Evolutionary conservation across 2,888 invertebrate species (phyloP).

Genomic region (Harpalus rufipes): DNA sequence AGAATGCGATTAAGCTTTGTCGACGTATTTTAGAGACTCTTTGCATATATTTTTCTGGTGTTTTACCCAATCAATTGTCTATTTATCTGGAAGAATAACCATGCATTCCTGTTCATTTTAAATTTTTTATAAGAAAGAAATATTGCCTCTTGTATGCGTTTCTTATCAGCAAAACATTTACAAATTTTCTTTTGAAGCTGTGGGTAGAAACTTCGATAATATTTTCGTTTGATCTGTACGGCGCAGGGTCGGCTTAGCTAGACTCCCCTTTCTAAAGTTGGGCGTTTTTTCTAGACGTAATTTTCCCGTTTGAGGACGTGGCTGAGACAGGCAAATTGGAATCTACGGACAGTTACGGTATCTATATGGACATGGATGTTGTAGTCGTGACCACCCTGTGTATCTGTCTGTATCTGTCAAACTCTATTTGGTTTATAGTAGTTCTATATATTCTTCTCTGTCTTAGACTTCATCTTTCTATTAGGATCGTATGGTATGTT

Average conservation of each 20-base stretch:
- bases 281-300: constrained; percentile 54
- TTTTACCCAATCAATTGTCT: no score
- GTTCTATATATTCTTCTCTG: not conserved
- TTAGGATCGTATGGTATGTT: not conserved
- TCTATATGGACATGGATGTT: constrained; percentile 44
- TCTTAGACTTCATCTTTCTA: constrained; percentile 16
- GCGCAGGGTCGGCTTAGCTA: no score
- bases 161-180: constrained; percentile 35
- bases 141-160: constrained; percentile 8
- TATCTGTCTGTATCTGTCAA: constrained; percentile 42
- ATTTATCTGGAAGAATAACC: no score
- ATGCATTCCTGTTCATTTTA: no score
- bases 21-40: no score
- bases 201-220: no score
- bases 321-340: constrained; percentile 59
- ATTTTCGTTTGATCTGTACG: no score
- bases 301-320: constrained; percentile 63
- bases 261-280: not conserved
- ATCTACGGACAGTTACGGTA: constrained; percentile 56
- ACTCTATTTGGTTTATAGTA: constrained; percentile 2
- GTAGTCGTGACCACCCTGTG: constrained; percentile 47
- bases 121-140: not conserved
- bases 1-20: no score
- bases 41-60: no score
- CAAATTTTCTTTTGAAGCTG: constrained; percentile 23